These are phyloP conservation scores for Diadema setosum DNA, from an alignment of 35 echinoderm and acorn worm species.

Conservation along the genomic window DNA sequence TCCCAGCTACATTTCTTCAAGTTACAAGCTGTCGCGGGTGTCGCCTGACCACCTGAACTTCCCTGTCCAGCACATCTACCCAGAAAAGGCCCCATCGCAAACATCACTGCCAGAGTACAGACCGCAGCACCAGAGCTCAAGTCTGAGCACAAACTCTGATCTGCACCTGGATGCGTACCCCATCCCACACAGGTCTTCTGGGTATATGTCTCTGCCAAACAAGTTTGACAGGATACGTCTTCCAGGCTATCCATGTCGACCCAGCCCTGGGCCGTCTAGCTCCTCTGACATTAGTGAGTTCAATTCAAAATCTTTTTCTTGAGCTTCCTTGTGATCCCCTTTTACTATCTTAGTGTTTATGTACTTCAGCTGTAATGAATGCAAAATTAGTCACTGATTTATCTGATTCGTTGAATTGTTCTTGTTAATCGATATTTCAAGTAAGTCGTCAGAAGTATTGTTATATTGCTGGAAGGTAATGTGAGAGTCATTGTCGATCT, in stretches of 20 bases:
- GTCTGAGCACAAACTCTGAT: background rate
- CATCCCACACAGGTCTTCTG: background rate
- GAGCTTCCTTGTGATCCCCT: too few relatives aligned
- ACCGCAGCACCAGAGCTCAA: background rate
- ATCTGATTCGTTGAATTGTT: too few relatives aligned
- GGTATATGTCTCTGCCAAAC: background rate
- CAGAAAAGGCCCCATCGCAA: slow-evolving; percentile 4
- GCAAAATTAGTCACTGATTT: too few relatives aligned
- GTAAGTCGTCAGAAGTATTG: too few relatives aligned
- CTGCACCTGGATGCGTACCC: background rate
- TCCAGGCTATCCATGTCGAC: background rate
- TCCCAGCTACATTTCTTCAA: slow-evolving; percentile 32
- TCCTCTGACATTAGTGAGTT: slow-evolving; percentile 77
- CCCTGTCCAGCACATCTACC: background rate
- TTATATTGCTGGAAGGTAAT: too few relatives aligned
- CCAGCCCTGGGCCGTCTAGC: slow-evolving; percentile 40
- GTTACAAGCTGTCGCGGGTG: background rate
- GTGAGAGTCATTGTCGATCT: too few relatives aligned
- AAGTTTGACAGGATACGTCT: slow-evolving; percentile 51
- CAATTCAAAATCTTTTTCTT: too few relatives aligned
- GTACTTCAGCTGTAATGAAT: too few relatives aligned
- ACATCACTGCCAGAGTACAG: slow-evolving; percentile 12
- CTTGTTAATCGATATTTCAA: too few relatives aligned
- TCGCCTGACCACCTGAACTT: background rate
- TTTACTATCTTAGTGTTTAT: too few relatives aligned